phyloP scores from a whole-genome alignment of 2,797 vertebrate species.

The Anniella stebbinsi region DNA sequence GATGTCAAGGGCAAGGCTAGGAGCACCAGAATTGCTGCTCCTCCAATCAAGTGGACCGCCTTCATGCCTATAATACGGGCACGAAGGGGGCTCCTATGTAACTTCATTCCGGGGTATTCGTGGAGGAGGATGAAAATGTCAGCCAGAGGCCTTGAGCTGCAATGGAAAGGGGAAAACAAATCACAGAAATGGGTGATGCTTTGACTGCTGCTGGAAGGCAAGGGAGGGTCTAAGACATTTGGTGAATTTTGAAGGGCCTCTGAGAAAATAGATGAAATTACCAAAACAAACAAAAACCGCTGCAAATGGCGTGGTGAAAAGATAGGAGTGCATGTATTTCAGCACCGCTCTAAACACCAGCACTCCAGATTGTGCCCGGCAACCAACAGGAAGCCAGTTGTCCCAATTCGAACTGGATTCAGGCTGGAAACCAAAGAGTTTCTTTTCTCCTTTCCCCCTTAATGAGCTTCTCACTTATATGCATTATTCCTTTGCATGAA shows the following conservation, averaged over 20 bases:
- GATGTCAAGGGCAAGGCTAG: no score
- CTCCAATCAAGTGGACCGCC: no score
- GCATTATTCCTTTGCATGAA: slow-evolving; percentile 48
- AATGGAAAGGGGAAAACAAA: no score
- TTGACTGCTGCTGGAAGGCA: not conserved
- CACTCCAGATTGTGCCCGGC: not conserved
- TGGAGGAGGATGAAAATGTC: no score
- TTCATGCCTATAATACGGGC: no score
- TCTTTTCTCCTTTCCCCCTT: not conserved
- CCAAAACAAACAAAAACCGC: no score
- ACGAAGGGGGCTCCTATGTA: no score
- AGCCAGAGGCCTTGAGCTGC: no score
- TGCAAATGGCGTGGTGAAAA: not conserved
- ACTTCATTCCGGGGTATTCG: no score
- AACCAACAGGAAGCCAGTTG: not conserved
- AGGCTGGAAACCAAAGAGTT: slow-evolving; percentile 1
- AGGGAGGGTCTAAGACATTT: not conserved
- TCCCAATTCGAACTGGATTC: not conserved
- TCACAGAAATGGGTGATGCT: no score
- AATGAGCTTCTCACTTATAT: slow-evolving; percentile 20
- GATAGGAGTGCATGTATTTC: not conserved
- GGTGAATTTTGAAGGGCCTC: not conserved
- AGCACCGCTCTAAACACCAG: not conserved
- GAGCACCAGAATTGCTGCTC: no score
- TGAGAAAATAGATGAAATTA: not conserved